phyloP scores from a whole-genome alignment of 2,888 invertebrate species.

The Andricus quercusramuli region DNA sequence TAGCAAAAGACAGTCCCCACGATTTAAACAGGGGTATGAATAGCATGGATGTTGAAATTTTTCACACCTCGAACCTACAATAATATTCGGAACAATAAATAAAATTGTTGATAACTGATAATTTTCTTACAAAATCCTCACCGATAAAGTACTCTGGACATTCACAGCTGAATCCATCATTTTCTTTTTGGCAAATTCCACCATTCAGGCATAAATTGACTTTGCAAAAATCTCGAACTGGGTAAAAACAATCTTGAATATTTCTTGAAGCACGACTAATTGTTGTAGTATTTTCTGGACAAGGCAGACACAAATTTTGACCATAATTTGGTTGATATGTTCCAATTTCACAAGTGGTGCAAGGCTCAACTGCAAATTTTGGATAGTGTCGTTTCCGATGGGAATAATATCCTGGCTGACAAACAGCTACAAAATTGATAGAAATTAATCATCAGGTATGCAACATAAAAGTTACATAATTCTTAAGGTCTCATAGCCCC shows the following conservation, averaged over 20 bases:
- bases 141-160: conserved; percentile 80
- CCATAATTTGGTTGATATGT: conserved; percentile 83
- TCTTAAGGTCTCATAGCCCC: too few relatives aligned
- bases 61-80: conserved; percentile 81
- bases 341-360: conserved; percentile 76
- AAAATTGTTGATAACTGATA: neutral
- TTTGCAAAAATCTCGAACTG: conserved; percentile 80
- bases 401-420: conserved; percentile 80
- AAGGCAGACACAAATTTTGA: conserved; percentile 80
- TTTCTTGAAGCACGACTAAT: conserved; percentile 73
- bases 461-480: neutral
- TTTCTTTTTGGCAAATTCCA: conserved; percentile 74
- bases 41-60: conserved; percentile 78
- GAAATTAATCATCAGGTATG: conserved; percentile 12
- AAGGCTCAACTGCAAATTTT: conserved; percentile 64
- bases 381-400: conserved; percentile 70
- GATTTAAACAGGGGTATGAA: conserved; percentile 81
- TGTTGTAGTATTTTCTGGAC: conserved; percentile 81
- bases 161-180: conserved; percentile 77
- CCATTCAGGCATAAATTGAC: conserved; percentile 78
- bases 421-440: conserved; percentile 77
- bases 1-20: conserved; percentile 79
- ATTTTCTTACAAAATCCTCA: conserved; percentile 59
- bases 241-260: conserved; percentile 79
- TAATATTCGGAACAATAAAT: conserved; percentile 44